Evolutionary conservation across 2,797 vertebrate genomes (phyloP).

Genomic region (Xiphorhynchus erythropygius): DNA sequence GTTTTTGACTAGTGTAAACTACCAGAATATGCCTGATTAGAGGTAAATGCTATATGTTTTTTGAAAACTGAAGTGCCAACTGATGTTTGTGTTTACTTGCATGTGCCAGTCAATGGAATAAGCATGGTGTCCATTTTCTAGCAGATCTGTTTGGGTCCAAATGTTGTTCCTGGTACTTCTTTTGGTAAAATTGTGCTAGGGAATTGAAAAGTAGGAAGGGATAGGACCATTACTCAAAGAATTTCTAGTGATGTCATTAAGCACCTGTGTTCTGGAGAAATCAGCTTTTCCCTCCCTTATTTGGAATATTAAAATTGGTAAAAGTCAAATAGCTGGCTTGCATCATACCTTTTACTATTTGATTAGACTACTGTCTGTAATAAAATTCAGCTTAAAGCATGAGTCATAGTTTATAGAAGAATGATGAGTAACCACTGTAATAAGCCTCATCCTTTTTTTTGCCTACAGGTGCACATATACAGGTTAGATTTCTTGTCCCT

Average conservation of each 20-base stretch:
- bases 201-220: neutral
- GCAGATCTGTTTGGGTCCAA: neutral
- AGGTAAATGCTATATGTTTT: neutral
- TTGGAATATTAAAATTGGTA: neutral
- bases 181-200: neutral
- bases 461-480: neutral
- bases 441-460: neutral
- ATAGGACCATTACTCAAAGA: neutral
- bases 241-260: neutral
- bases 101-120: neutral
- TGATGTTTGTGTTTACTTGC: neutral
- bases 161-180: neutral
- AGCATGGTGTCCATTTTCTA: neutral
- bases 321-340: constrained; percentile 6
- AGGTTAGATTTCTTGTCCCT: neutral
- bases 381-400: constrained; percentile 37
- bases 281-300: neutral
- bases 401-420: constrained; percentile 33
- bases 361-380: neutral
- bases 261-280: neutral
- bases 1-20: neutral
- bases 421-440: neutral
- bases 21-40: neutral
- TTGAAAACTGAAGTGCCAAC: neutral
- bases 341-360: constrained; percentile 17